A percentile compares a stretch with the other conserved stretches of the same genome.
Evolutionary conservation across 2,113 vertebrate species (phyloP).

Genomic region (Todiramphus chloris): DNA sequence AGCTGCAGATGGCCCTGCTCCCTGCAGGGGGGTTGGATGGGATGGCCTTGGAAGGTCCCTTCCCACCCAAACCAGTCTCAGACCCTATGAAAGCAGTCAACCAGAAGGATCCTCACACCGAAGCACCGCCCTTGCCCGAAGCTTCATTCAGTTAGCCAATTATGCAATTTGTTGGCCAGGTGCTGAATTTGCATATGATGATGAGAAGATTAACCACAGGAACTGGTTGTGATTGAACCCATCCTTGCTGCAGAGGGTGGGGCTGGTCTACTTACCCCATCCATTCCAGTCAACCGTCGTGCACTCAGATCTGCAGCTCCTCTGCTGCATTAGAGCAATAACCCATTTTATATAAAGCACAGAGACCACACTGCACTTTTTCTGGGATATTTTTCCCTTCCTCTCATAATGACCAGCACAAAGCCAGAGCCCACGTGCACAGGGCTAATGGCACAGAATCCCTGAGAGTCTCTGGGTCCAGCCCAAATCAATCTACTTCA

Average conservation of each 20-base stretch:
- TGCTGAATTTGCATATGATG: not conserved
- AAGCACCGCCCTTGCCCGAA: not conserved
- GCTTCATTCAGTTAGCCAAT: not conserved
- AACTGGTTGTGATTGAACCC: not conserved
- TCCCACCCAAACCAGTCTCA: not conserved
- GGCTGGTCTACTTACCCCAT: not conserved
- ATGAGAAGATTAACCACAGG: not conserved
- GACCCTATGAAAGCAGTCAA: not conserved
- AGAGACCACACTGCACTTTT: not conserved
- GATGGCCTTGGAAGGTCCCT: not conserved
- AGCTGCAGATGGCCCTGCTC: not conserved
- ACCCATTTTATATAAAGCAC: fast-evolving
- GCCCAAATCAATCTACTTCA: not conserved
- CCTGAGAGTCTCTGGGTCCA: not conserved
- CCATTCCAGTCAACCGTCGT: not conserved
- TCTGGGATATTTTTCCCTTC: not conserved
- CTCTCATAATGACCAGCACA: not conserved
- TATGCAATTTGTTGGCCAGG: not conserved
- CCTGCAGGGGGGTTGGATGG: not conserved
- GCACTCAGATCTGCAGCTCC: not conserved
- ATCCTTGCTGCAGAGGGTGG: not conserved
- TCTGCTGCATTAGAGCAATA: not conserved
- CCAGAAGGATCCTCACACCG: not conserved
- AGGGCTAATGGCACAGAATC: too few species aligned
- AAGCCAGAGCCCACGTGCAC: fast-evolving